phyloP scores from a whole-genome alignment of 2,113 vertebrate species.

The Amblyopsis rosae region DNA sequence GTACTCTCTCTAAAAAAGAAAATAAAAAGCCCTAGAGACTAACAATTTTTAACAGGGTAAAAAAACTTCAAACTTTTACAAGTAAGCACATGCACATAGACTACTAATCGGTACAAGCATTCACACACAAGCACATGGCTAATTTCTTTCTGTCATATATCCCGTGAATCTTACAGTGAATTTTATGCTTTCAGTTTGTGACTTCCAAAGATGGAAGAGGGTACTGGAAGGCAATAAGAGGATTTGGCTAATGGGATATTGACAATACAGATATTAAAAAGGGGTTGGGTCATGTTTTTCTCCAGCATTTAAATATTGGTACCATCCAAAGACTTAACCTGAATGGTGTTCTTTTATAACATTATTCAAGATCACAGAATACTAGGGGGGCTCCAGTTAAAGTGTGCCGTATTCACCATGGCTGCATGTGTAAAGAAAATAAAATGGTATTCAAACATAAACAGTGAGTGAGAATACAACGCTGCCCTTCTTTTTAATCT shows the following conservation, averaged over 20 bases:
- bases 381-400: too few species aligned
- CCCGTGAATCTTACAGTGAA: background rate
- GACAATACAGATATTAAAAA: background rate
- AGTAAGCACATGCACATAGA: constrained; percentile 28
- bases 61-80: background rate
- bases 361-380: too few species aligned
- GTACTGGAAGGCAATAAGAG: background rate
- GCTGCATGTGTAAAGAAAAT: too few species aligned
- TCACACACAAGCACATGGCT: constrained; percentile 15
- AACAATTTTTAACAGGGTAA: background rate
- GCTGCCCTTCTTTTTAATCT: too few species aligned
- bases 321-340: too few species aligned
- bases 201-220: background rate
- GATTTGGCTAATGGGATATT: background rate
- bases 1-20: constrained; percentile 25
- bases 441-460: too few species aligned
- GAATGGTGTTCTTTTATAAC: too few species aligned
- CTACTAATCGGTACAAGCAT: constrained; percentile 31
- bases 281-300: background rate
- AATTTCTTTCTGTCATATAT: constrained; percentile 34
- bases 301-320: background rate
- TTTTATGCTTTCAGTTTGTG: background rate
- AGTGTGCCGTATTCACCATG: too few species aligned
- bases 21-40: background rate
- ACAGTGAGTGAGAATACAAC: too few species aligned